Evolutionary conservation across 2,888 invertebrate genomes (phyloP).

Genomic region (Aphidoletes aphidimyza): DNA sequence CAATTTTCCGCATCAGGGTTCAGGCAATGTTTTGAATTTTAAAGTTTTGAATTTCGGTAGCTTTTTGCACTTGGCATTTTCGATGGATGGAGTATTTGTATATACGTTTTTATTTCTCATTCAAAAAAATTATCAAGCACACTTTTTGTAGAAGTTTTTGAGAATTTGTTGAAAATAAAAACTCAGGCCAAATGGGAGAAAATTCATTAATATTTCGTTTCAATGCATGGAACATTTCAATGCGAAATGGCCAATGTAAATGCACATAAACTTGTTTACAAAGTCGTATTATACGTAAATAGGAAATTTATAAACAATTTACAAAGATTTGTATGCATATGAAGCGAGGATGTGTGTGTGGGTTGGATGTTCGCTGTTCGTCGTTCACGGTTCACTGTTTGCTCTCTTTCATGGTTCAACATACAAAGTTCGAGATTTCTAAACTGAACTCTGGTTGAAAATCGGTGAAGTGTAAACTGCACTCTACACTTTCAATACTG

Average conservation of each 20-base stretch:
- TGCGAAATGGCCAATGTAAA: background rate
- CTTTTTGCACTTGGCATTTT: too few relatives aligned
- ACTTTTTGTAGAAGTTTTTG: background rate
- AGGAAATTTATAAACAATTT: slow-evolving; percentile 27
- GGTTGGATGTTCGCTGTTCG: too few relatives aligned
- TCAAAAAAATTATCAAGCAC: background rate
- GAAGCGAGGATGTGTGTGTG: too few relatives aligned
- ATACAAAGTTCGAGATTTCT: background rate
- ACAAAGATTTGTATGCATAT: slow-evolving; percentile 22
- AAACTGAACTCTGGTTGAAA: background rate
- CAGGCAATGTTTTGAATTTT: too few relatives aligned
- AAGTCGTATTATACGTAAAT: slow-evolving; percentile 1
- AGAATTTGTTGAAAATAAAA: background rate
- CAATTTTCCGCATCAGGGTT: too few relatives aligned
- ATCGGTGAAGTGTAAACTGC: background rate
- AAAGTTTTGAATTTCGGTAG: too few relatives aligned
- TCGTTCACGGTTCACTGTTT: too few relatives aligned
- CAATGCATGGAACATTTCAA: background rate
- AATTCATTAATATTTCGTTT: slow-evolving; percentile 32
- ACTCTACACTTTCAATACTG: too few relatives aligned
- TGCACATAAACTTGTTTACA: slow-evolving; percentile 11
- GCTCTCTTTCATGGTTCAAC: too few relatives aligned
- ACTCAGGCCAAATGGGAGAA: background rate
- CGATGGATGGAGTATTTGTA: too few relatives aligned
- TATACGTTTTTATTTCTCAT: too few relatives aligned